phyloP scores from a whole-genome alignment of 2,888 invertebrate genomes.

The Diaperis boleti region DNA sequence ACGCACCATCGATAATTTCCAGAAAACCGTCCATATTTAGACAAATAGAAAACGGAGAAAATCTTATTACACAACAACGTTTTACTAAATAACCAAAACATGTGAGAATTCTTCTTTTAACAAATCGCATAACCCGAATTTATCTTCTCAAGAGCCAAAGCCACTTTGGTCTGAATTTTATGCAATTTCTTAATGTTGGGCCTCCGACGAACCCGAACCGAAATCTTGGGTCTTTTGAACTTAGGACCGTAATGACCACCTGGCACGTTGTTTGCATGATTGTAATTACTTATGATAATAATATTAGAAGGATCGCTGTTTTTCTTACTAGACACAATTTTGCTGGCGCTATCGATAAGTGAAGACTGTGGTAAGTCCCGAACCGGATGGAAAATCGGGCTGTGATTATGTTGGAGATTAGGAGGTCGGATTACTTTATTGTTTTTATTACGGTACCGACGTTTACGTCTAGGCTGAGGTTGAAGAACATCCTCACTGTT shows the following conservation, averaged over 20 bases:
- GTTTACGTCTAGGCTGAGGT: conserved; percentile 35
- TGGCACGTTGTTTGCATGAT: conserved; percentile 47
- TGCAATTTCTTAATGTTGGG: conserved; percentile 35
- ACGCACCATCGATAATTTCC: too few relatives aligned
- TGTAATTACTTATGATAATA: conserved; percentile 56
- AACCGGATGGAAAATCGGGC: conserved; percentile 27
- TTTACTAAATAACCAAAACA: too few relatives aligned
- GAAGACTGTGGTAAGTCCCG: conserved; percentile 8
- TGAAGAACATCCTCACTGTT: conserved; percentile 3
- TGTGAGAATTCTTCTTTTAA: background rate
- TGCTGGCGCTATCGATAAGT: conserved; percentile 6
- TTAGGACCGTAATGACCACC: background rate
- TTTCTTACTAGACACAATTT: conserved; percentile 20
- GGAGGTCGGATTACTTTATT: too few relatives aligned
- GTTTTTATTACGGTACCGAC: conserved; percentile 4
- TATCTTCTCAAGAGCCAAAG: conserved; percentile 26
- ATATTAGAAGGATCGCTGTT: conserved; percentile 43
- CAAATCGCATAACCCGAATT: too few relatives aligned
- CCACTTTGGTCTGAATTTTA: conserved; percentile 26
- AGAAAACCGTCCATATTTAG: too few relatives aligned
- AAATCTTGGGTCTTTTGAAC: background rate
- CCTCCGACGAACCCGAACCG: conserved; percentile 2
- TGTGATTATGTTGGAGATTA: conserved; percentile 30
- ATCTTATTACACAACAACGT: too few relatives aligned
- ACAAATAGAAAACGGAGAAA: too few relatives aligned